Evolutionary conservation across 1,140 invertebrate species (phyloP).

Genomic region (Bombyx mori): DNA sequence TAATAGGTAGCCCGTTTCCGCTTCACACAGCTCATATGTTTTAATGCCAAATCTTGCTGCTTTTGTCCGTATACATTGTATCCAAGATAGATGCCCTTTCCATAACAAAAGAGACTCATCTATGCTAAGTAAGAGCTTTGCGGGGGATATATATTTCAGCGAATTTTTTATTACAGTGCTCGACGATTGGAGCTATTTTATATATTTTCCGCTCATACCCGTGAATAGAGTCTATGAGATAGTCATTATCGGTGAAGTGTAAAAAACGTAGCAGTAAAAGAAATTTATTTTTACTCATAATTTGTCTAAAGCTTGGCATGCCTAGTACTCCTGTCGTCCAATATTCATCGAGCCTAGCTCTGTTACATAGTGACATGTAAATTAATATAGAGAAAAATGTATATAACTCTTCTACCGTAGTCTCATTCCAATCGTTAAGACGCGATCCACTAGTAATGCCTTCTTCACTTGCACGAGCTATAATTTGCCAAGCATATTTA

Average conservation of each 20-base stretch:
- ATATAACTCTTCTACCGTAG: conserved; percentile 16
- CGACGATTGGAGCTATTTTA: conserved; percentile 18
- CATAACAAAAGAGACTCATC: conserved; percentile 24
- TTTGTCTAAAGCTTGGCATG: not conserved
- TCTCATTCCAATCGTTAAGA: conserved; percentile 12
- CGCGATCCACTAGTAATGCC: not conserved
- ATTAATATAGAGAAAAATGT: conserved; percentile 15
- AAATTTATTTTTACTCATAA: not conserved
- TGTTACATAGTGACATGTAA: conserved; percentile 13
- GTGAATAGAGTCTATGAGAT: not conserved
- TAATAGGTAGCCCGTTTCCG: conserved; percentile 15
- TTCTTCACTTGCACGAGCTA: not conserved
- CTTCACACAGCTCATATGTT: conserved; percentile 21
- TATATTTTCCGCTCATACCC: conserved; percentile 11
- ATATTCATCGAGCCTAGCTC: conserved; percentile 2
- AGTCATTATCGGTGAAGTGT: not conserved
- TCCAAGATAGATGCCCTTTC: conserved; percentile 21
- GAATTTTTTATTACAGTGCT: conserved; percentile 21
- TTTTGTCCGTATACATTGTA: conserved; percentile 18
- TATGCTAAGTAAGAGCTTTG: conserved; percentile 15
- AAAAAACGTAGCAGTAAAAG: not conserved
- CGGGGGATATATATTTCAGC: conserved; percentile 12
- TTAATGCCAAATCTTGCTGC: conserved; percentile 23
- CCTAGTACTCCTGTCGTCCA: conserved; percentile 2
- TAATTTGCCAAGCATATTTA: conserved; percentile 17